phyloP scores from a whole-genome alignment of 2,797 vertebrate genomes.

The Myripristis jacobus region DNA sequence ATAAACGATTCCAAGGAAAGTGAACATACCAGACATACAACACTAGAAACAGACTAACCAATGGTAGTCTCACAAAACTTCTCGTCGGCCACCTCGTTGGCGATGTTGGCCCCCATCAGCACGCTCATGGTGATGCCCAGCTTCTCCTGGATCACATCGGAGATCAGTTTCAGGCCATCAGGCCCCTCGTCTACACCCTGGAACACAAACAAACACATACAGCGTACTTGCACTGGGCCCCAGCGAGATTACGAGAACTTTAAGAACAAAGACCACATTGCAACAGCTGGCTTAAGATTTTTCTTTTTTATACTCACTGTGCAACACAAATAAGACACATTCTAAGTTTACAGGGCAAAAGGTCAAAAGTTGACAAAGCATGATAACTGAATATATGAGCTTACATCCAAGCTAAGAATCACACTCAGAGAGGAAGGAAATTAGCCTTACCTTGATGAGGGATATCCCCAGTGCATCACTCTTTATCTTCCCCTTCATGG shows the following conservation, averaged over 20 bases:
- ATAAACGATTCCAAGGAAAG: neutral
- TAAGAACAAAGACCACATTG: slow-evolving; percentile 3
- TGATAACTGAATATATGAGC: slow-evolving; percentile 7
- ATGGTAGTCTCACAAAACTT: slow-evolving; percentile 99
- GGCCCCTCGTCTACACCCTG: slow-evolving; percentile 95
- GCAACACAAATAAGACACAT: neutral
- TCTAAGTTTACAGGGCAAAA: no score
- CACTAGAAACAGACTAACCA: slow-evolving; percentile 79
- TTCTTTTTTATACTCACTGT: neutral
- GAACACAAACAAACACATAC: slow-evolving; percentile 12
- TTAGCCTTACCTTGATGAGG: slow-evolving; percentile 91
- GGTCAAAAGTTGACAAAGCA: slow-evolving; percentile 6
- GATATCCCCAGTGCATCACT: slow-evolving; percentile 89
- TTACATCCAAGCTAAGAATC: neutral
- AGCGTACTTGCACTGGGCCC: neutral
- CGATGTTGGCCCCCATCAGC: slow-evolving; percentile 98
- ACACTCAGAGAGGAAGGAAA: slow-evolving; percentile 4
- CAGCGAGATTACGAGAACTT: neutral
- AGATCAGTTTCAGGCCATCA: slow-evolving; percentile 94
- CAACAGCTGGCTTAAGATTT: no score
- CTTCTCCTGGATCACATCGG: slow-evolving; percentile 92
- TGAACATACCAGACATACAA: neutral
- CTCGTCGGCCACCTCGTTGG: slow-evolving; percentile 94
- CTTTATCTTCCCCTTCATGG: slow-evolving; percentile 91
- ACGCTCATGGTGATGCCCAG: slow-evolving; percentile 92